A percentile compares a stretch with the other conserved stretches of the same genome.
Conservation (phyloP, 2,888 invertebrate species). For the Leptopilina drosophilae region DNA sequence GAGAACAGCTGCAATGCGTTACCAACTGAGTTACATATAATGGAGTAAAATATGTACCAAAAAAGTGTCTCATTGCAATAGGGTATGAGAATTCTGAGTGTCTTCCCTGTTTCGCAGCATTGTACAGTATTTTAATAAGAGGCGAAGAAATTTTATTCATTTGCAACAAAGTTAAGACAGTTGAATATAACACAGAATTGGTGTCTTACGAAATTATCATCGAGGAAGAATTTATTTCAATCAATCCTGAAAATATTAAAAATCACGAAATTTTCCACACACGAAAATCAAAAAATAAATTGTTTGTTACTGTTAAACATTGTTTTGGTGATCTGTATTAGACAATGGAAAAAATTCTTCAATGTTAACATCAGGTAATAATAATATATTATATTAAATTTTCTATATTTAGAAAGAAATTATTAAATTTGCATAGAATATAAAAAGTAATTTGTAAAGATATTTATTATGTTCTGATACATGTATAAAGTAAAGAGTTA, state of each 20-base stretch:
- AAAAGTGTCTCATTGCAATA: no score
- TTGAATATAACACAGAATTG: neutral
- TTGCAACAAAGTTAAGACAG: neutral
- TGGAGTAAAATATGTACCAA: no score
- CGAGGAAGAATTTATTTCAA: neutral
- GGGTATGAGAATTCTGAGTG: no score
- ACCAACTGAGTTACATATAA: no score
- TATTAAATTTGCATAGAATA: no score
- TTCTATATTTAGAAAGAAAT: neutral
- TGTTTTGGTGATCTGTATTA: neutral
- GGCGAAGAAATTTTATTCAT: neutral
- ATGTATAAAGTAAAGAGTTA: no score
- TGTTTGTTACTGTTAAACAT: neutral
- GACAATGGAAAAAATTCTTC: neutral
- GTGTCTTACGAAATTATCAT: neutral
- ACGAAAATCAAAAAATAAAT: neutral
- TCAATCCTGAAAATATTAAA: neutral
- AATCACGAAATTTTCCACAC: constrained; percentile 8
- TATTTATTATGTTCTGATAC: no score
- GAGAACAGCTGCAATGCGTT: no score
- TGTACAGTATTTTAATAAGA: neutral
- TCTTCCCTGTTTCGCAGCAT: neutral
- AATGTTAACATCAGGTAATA: neutral
- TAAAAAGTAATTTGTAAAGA: no score
- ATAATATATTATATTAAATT: neutral